These are phyloP conservation scores for Drosophila ustulata DNA, from an alignment of 2,888 invertebrate genomes.

Conservation along the genomic window DNA sequence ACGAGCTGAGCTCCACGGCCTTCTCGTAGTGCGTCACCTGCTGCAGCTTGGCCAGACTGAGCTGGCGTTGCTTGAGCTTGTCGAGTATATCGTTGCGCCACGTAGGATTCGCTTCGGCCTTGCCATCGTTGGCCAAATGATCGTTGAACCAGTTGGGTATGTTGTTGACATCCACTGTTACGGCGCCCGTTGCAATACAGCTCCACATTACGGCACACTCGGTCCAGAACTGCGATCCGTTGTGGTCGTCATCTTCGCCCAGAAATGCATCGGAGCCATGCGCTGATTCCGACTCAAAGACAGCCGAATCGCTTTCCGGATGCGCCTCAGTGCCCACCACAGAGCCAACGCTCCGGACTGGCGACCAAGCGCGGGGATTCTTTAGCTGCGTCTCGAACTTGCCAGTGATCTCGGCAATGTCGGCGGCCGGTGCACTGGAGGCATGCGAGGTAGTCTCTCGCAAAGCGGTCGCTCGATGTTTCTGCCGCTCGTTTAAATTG, in stretches of 20 bases:
- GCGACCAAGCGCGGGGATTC: slow-evolving; percentile 94
- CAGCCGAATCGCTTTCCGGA: slow-evolving; percentile 93
- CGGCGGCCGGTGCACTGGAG: slow-evolving; percentile 83
- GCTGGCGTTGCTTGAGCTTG: slow-evolving; percentile 88
- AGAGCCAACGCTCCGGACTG: slow-evolving; percentile 94
- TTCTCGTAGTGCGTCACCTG: slow-evolving; percentile 89
- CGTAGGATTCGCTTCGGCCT: slow-evolving; percentile 89
- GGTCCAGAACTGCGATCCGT: slow-evolving; percentile 89
- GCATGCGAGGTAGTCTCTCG: slow-evolving; percentile 75
- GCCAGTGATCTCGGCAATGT: slow-evolving; percentile 86
- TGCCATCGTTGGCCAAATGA: slow-evolving; percentile 85
- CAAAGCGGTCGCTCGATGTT: slow-evolving; percentile 76
- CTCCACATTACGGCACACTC: slow-evolving; percentile 93
- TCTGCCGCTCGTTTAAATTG: slow-evolving; percentile 82
- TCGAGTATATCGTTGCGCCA: slow-evolving; percentile 92
- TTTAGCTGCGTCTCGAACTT: slow-evolving; percentile 91
- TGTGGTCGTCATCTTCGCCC: slow-evolving; percentile 90
- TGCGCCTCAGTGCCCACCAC: slow-evolving; percentile 94
- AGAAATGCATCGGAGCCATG: slow-evolving; percentile 90
- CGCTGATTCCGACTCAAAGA: slow-evolving; percentile 90
- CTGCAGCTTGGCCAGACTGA: slow-evolving; percentile 83
- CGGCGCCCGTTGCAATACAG: slow-evolving; percentile 93
- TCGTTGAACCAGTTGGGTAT: slow-evolving; percentile 93
- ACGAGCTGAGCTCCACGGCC: slow-evolving; percentile 93
- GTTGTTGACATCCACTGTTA: slow-evolving; percentile 89